Percentiles rank a stretch among this genome's conserved stretches.
Evolutionary conservation across 2,888 invertebrate genomes (phyloP).

Genomic region (Congeria kusceri): DNA sequence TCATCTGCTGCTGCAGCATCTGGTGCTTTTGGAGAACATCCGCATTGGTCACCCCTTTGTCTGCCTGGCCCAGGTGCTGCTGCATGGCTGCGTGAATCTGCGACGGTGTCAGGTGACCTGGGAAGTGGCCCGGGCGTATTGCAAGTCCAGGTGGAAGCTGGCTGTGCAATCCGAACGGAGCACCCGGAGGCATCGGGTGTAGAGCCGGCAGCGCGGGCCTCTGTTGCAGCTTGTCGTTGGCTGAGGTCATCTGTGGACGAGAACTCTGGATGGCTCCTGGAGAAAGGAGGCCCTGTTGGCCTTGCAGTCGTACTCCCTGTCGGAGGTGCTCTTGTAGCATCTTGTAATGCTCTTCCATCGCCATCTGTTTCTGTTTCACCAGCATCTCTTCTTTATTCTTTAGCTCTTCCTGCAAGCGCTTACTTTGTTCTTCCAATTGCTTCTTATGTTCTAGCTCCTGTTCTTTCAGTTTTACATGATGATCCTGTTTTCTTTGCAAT

Average conservation of each 20-base stretch:
- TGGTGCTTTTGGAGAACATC: conserved; percentile 58
- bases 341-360: conserved; percentile 43
- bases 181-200: conserved; percentile 59
- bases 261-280: conserved; percentile 46
- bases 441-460: conserved; percentile 54
- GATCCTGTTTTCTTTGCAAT: conserved; percentile 40
- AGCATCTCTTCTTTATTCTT: conserved; percentile 36
- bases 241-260: conserved; percentile 41
- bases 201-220: conserved; percentile 51
- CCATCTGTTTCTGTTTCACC: conserved; percentile 38
- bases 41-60: conserved; percentile 54
- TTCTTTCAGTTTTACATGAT: conserved; percentile 31
- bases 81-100: conserved; percentile 43
- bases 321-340: conserved; percentile 50
- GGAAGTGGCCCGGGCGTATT: conserved; percentile 43
- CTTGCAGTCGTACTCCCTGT: conserved; percentile 38
- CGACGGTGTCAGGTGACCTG: conserved; percentile 40
- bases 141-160: conserved; percentile 52
- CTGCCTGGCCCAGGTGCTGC: conserved; percentile 53
- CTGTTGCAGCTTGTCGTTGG: conserved; percentile 28
- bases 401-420: conserved; percentile 42
- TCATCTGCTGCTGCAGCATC: conserved; percentile 73
- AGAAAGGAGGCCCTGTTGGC: conserved; percentile 41
- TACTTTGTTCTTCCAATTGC: conserved; percentile 46
- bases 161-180: conserved; percentile 53